Conservation (phyloP, 2,797 vertebrate species). For the Pseudopleuronectes americanus region DNA sequence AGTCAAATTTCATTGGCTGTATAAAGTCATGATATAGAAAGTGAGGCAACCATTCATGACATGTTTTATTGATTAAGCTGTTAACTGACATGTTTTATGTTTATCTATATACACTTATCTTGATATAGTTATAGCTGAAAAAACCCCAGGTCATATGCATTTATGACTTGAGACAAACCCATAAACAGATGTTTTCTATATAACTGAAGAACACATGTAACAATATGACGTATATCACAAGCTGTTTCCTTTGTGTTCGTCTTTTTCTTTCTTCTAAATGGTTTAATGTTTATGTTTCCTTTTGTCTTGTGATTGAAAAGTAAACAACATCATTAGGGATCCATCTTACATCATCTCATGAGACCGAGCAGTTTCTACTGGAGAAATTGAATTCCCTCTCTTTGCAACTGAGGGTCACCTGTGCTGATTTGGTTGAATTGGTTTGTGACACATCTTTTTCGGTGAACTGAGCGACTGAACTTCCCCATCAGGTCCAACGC, state of each 20-base stretch:
- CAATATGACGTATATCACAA: too few species aligned
- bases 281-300: background rate
- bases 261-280: too few species aligned
- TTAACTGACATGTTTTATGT: constrained; percentile 19
- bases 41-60: background rate
- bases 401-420: constrained; percentile 47
- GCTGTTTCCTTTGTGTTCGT: too few species aligned
- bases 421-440: constrained; percentile 69
- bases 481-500: constrained; percentile 54
- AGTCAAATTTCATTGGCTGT: constrained; percentile 1
- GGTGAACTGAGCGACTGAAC: constrained; percentile 53
- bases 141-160: constrained; percentile 15
- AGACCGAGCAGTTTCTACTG: constrained; percentile 24
- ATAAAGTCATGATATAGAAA: too few species aligned
- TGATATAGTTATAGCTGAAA: constrained; percentile 14
- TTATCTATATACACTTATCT: constrained; percentile 27
- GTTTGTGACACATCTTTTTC: constrained; percentile 57
- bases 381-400: constrained; percentile 43
- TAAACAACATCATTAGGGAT: constrained; percentile 26
- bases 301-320: constrained; percentile 6
- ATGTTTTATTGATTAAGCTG: constrained; percentile 15
- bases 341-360: constrained; percentile 35
- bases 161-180: too few species aligned
- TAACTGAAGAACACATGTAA: too few species aligned
- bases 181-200: too few species aligned